phyloP scores from a whole-genome alignment of 2,888 invertebrate genomes.

The Drosophila nigricruria region DNA sequence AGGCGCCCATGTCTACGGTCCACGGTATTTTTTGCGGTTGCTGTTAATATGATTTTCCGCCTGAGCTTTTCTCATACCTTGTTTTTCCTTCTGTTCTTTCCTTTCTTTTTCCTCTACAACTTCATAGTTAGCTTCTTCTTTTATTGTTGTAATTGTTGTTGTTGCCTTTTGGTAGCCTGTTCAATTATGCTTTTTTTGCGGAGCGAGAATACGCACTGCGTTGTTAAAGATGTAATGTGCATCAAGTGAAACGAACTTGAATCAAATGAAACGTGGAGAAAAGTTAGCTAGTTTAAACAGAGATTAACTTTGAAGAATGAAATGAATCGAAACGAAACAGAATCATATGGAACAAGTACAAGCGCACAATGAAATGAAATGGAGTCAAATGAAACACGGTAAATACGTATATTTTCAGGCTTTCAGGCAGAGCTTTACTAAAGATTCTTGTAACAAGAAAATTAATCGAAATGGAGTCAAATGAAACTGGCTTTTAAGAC shows the following conservation, averaged over 20 bases:
- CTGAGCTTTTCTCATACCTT: conserved; percentile 23
- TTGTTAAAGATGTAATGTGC: background rate
- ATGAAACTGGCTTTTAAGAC: background rate
- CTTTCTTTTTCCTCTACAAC: conserved; percentile 11
- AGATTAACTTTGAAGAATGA: background rate
- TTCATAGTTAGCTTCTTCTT: conserved; percentile 44
- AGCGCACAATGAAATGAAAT: too few species aligned
- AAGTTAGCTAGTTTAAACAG: background rate
- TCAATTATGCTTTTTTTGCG: conserved; percentile 23
- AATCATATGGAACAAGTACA: background rate
- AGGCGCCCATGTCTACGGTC: conserved; percentile 47
- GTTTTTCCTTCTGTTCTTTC: background rate
- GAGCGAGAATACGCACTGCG: conserved; percentile 1
- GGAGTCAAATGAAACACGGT: too few species aligned
- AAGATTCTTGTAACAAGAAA: background rate
- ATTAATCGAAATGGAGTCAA: conserved; percentile 1
- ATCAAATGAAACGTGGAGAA: background rate
- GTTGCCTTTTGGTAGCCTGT: conserved; percentile 13
- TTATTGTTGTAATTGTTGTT: conserved; percentile 12
- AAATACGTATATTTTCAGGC: too few species aligned
- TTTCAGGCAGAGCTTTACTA: too few species aligned
- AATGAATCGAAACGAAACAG: background rate
- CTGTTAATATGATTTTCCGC: conserved; percentile 70
- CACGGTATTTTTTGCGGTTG: conserved; percentile 66
- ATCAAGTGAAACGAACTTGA: background rate